These are phyloP conservation scores for Osmerus eperlanus DNA, from an alignment of 2,113 vertebrate genomes.

Conservation along the genomic window DNA sequence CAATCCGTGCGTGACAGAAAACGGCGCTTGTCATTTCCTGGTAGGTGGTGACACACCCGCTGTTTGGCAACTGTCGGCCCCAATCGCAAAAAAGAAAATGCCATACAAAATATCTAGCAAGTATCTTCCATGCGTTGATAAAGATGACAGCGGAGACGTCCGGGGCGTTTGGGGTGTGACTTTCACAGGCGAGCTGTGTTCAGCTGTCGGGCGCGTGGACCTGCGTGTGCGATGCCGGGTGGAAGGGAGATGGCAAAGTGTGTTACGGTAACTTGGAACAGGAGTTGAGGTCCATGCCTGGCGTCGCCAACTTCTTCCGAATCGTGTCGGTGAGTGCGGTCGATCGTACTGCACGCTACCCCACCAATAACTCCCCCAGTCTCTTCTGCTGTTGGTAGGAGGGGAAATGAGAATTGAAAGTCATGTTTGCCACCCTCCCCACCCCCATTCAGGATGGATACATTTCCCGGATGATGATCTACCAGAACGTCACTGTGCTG, in stretches of 20 bases:
- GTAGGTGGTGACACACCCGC: slow-evolving; percentile 66
- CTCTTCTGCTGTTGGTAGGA: too few relatives aligned
- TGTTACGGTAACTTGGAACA: slow-evolving; percentile 83
- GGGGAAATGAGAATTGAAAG: too few relatives aligned
- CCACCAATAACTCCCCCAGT: too few relatives aligned
- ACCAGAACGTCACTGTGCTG: slow-evolving; percentile 81
- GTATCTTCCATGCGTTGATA: neutral
- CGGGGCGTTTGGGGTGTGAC: neutral
- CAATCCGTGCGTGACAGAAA: slow-evolving; percentile 78
- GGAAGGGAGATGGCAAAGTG: slow-evolving; percentile 74
- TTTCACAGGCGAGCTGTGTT: slow-evolving; percentile 55
- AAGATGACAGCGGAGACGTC: neutral
- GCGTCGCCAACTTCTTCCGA: slow-evolving; percentile 75
- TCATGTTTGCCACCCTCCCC: too few relatives aligned
- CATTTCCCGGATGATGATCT: slow-evolving; percentile 63
- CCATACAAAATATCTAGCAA: neutral
- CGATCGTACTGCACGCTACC: too few relatives aligned
- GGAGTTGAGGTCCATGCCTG: slow-evolving; percentile 78
- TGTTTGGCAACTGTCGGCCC: too few relatives aligned
- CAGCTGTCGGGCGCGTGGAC: slow-evolving; percentile 66
- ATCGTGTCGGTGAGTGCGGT: slow-evolving; percentile 82
- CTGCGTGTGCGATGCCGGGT: slow-evolving; percentile 82
- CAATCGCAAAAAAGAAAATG: neutral
- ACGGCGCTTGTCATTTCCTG: slow-evolving; percentile 80
- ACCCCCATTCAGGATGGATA: neutral